Conservation (phyloP, 2,888 invertebrate genomes). For the Xestoiulus laeticollis region DNA sequence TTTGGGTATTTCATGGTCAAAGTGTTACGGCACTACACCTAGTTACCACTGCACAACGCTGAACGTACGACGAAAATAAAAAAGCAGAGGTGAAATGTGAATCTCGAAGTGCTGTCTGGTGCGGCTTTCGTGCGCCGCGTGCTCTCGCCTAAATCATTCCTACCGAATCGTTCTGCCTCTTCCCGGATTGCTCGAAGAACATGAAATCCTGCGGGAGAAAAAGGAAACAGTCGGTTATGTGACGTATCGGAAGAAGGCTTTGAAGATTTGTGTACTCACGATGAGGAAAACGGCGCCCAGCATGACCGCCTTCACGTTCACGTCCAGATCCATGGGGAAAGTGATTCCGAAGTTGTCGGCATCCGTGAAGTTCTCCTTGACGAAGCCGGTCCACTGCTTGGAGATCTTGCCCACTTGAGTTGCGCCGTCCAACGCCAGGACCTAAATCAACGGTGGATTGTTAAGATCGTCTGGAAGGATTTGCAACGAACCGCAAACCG, state of each 20-base stretch:
- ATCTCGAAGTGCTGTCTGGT: too few relatives aligned
- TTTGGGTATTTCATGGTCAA: too few relatives aligned
- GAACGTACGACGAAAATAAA: too few relatives aligned
- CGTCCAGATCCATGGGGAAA: constrained; percentile 89
- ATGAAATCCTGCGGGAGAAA: constrained; percentile 49
- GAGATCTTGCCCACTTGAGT: constrained; percentile 83
- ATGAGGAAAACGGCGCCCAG: constrained; percentile 84
- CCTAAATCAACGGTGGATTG: constrained; percentile 67
- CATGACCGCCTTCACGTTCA: constrained; percentile 80
- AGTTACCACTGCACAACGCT: too few relatives aligned
- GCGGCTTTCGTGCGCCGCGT: too few relatives aligned
- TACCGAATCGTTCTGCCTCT: too few relatives aligned
- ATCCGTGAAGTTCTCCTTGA: constrained; percentile 84
- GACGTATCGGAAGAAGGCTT: too few relatives aligned
- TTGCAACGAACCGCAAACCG: background rate
- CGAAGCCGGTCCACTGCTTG: constrained; percentile 87
- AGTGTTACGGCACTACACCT: too few relatives aligned
- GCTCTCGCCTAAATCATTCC: too few relatives aligned
- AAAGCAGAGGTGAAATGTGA: too few relatives aligned
- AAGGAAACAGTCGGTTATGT: background rate
- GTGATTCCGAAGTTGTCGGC: constrained; percentile 87
- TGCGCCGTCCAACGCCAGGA: constrained; percentile 78
- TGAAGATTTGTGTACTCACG: constrained; percentile 68
- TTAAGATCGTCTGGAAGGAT: too few relatives aligned
- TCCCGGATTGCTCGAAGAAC: constrained; percentile 46